Evolutionary conservation across 2,797 vertebrate genomes (phyloP), one percentile per base, ranked within the genome.

Genomic region (Sphenopsis melanotis): DNA sequence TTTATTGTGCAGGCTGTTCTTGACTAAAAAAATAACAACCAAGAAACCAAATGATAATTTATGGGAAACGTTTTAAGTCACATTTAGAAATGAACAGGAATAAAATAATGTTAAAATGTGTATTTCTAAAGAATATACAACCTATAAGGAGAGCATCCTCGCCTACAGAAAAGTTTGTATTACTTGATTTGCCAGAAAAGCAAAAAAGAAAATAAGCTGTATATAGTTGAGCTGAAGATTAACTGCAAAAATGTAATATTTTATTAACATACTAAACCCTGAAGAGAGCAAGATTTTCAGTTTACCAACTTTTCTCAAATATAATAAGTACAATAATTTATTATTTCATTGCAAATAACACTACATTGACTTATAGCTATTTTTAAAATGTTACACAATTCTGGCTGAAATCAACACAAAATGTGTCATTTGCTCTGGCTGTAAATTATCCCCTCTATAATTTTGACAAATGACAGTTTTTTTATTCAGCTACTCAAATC

Each of bases 401-500:
- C 74, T 93, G 74, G 57, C 39, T 87, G 44, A 95, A 94, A 80
- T 84, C 53, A 87, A 93, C 29, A 65, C 1, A 4, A 70, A 90
- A 89, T 0, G 0, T 87, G 41, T 74, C 57, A 65, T 74, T 95
- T 93, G 41, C 68, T 95, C 74, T 3, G 6, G 59, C 61, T 92
- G 15, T 76, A 94, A 92, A 86, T 93, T 84, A 91, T 92, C 90
- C 39, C 36, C 44, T 65, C 66, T 83, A 36, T 60, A 92, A 56
- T 26, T 94, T 83, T 87, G 69, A 91, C 50, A 87, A 95, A 92
- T 60, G 56, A 64, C 46, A 69, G 61, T 41, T 49, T 36, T 84
- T 92, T 93, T 79, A 74, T 85, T 96, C 65, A 78, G 72, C 76
- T 87, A 49, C 89, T 90, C 69, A 71, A 65, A 89, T 91, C 82